Evolutionary conservation across 2,113 vertebrate genomes (phyloP), one percentile per base, ranked within the genome.

Genomic region (Seriola aureovittata): DNA sequence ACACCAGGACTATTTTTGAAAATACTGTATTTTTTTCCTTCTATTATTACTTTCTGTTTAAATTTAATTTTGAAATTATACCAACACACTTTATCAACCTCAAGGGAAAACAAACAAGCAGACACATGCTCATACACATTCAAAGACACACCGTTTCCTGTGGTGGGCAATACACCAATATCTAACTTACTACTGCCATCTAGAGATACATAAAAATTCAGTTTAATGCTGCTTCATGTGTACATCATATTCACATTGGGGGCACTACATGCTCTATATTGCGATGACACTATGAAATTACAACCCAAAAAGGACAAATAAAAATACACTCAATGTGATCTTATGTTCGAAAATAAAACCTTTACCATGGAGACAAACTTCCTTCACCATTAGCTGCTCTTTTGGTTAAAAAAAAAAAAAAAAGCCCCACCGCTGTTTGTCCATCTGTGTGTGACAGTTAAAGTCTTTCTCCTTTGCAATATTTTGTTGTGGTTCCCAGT

Each of bases 151-250:
- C 40, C 36, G 38, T 17, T 68, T 46, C 59, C 50, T 73, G 54
- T 71, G 50, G 59, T 32, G 46, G 74, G 54, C 40, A 32, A 29
- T 75, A 58, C 79, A 78, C 78, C 78, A 57, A 78, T 87, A 85
- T 80, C 81, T 91, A 88, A 95, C 95, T 94, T 92, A 94, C 95
- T 94, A 95, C 95, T 96, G 95, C 95, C 95, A 96, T 95, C 95
- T 96, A 95, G 94, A 92, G 95, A 93, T 88, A 64, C 68, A 82
- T 69, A 50, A 44, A 71, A 50, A 80, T 75, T 74, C 73, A 65
- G 21, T 78, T 67, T 73, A 80, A 57, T 40, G 65, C 75, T 75
- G 70, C 69, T 74, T 25, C 11, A 3, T 58, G 40, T 78, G 52
- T 71, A 40, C 36, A 66, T 83, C 70, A 66, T 13, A 44, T 52